phyloP scores from a whole-genome alignment of 37 sponge, comb jelly and placozoan genomes.

The Haliclona indistincta region DNA sequence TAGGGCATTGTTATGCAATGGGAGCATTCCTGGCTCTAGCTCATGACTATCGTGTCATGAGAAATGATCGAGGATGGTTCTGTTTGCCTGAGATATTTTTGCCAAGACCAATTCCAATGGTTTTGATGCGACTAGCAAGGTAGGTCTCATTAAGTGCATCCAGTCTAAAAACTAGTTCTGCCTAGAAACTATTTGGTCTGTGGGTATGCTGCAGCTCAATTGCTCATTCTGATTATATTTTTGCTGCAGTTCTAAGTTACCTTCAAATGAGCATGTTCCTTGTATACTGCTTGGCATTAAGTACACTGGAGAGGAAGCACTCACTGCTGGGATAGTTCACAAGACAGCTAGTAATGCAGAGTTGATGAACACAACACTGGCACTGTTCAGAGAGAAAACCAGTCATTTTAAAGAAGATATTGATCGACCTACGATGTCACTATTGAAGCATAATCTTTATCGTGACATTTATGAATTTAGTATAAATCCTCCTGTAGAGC shows the following conservation, averaged over 20 bases:
- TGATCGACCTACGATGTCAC: slow-evolving; percentile 21
- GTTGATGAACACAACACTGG: slow-evolving; percentile 25
- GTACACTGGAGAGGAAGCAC: slow-evolving; percentile 66
- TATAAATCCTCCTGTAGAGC: too few species aligned
- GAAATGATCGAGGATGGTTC: slow-evolving; percentile 67
- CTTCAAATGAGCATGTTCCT: background rate
- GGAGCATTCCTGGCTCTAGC: slow-evolving; percentile 66
- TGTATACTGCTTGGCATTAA: slow-evolving; percentile 38
- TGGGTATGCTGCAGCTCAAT: too few species aligned
- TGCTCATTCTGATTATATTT: too few species aligned
- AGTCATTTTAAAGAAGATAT: slow-evolving; percentile 36
- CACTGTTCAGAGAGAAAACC: slow-evolving; percentile 16
- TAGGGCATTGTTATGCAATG: slow-evolving; percentile 79
- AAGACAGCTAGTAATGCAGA: slow-evolving; percentile 15
- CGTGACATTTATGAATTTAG: too few species aligned
- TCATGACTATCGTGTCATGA: slow-evolving; percentile 75
- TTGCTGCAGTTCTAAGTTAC: background rate
- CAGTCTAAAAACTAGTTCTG: too few species aligned
- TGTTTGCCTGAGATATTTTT: slow-evolving; percentile 61
- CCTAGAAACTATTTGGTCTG: too few species aligned
- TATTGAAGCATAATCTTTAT: slow-evolving; percentile 31
- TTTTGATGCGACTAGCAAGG: slow-evolving; percentile 36
- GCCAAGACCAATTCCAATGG: slow-evolving; percentile 26
- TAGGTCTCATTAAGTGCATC: too few species aligned
- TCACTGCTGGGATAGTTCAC: slow-evolving; percentile 28